These are phyloP conservation scores for Polypedilum pembai DNA, from an alignment of 1,140 invertebrate species.

Conservation along the genomic window DNA sequence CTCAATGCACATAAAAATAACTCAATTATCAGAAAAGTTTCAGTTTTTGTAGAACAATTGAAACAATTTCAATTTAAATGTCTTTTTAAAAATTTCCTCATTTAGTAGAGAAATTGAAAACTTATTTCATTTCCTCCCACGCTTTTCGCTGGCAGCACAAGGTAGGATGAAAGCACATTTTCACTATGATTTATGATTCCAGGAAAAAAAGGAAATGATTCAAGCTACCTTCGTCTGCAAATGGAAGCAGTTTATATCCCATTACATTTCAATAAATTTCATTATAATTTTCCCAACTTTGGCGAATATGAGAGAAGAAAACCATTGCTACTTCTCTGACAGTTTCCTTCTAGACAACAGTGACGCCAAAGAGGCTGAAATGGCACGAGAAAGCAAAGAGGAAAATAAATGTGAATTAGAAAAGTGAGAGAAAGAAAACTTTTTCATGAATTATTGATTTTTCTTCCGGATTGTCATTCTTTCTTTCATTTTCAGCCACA, in stretches of 20 bases:
- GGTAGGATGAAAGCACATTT: constrained; percentile 6
- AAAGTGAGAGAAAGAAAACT: neutral
- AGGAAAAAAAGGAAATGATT: neutral
- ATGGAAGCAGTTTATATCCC: neutral
- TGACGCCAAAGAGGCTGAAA: neutral
- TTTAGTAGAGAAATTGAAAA: too few relatives aligned
- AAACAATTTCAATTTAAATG: too few relatives aligned
- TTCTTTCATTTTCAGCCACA: neutral
- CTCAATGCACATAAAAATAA: too few relatives aligned
- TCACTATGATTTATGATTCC: neutral
- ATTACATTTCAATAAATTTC: constrained; percentile 16
- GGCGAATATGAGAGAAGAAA: neutral
- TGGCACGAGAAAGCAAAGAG: neutral
- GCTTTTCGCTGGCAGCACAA: neutral
- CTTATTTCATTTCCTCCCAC: too few relatives aligned
- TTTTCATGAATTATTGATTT: constrained; percentile 14
- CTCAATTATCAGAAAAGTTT: too few relatives aligned
- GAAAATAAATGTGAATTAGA: neutral
- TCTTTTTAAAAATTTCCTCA: too few relatives aligned
- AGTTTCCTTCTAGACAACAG: neutral
- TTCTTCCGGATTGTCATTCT: neutral
- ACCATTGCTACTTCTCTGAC: neutral
- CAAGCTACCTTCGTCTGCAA: neutral
- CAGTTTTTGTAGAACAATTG: too few relatives aligned
- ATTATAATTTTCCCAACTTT: neutral